Evolutionary conservation across 2,888 invertebrate genomes (phyloP), one percentile per base, ranked within the genome.

Genomic region (Altica lythri): DNA sequence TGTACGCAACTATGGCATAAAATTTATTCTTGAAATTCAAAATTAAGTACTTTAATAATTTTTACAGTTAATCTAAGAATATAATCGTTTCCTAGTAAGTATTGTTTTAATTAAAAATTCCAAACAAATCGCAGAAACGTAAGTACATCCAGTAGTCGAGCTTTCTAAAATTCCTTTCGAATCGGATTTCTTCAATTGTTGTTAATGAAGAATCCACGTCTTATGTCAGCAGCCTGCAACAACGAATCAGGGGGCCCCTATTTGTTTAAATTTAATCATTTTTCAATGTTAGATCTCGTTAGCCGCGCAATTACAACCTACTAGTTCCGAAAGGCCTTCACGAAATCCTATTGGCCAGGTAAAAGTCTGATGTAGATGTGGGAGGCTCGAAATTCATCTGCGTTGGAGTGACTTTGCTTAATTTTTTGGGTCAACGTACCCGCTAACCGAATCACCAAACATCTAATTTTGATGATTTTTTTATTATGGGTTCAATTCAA

Each of bases 351-450:
- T 69, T 70, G 68, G 69, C 59, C 68, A 67, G 67, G 70, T 69
- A 68, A 66, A 63, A 65, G 65, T 63, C 35, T 46, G 46, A 60
- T 68, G 71, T 71, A 48, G 48, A 60, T 68, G 72, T 72, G 65
- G 72, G 71, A 66, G 70, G 68, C 59, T 22, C 54, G 53, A 58
- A 50, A 60, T 53, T 55, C 60, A 59, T 60, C 59, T 65, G 72
- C 70, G 72, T 72, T 72, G 72, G 72, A 69, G 71, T 49, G n/a
- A n/a, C n/a, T n/a, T 68, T 65, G 55, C 62, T 63, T 66, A 68
- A 65, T 67, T 70, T n/a, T 71, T 68, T 69, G 63, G 72, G 72
- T 72, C 72, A 66, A 64, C 69, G 72, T 60, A 65, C 72, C 68
- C 57, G 59, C 46, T 37, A 17, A 51, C 42, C 46, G 8, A 34